Evolutionary conservation across 2,113 vertebrate genomes (phyloP).

Genomic region (Prionailurus bengalensis): DNA sequence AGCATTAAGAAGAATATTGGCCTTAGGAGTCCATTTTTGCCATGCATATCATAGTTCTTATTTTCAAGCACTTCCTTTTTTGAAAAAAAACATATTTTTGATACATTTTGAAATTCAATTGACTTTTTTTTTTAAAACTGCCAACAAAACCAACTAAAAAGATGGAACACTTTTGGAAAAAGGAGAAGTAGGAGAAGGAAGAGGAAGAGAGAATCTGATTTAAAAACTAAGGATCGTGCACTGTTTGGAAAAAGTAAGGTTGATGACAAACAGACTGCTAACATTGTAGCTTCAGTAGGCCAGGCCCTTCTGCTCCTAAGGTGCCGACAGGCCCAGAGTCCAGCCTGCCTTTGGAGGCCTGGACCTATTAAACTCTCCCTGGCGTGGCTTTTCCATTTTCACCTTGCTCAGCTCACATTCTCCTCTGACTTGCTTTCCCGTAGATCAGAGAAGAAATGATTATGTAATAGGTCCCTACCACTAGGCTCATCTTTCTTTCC

Average conservation of each 20-base stretch:
- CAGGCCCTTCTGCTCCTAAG: background rate
- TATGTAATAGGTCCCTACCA: too few species aligned
- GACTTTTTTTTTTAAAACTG: background rate
- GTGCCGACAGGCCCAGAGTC: background rate
- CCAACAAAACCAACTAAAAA: background rate
- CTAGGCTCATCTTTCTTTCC: background rate
- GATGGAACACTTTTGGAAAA: background rate
- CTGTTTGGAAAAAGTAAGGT: background rate
- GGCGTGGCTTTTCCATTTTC: background rate
- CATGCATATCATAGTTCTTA: background rate
- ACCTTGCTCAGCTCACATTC: background rate
- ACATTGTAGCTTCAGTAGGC: background rate
- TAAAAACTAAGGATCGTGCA: background rate
- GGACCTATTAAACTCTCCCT: background rate
- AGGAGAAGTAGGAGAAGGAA: background rate
- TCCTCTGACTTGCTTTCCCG: background rate
- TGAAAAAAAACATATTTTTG: background rate
- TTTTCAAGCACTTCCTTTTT: conserved; percentile 13
- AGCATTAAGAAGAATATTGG: background rate
- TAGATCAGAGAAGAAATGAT: background rate
- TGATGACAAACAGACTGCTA: background rate
- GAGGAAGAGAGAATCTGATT: background rate
- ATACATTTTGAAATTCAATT: background rate
- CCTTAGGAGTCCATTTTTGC: background rate
- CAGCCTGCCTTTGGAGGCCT: background rate